A percentile compares a stretch with the other conserved stretches of the same genome.
Evolutionary conservation across 2,888 invertebrate species (phyloP).

Genomic region (Junonia oenone): DNA sequence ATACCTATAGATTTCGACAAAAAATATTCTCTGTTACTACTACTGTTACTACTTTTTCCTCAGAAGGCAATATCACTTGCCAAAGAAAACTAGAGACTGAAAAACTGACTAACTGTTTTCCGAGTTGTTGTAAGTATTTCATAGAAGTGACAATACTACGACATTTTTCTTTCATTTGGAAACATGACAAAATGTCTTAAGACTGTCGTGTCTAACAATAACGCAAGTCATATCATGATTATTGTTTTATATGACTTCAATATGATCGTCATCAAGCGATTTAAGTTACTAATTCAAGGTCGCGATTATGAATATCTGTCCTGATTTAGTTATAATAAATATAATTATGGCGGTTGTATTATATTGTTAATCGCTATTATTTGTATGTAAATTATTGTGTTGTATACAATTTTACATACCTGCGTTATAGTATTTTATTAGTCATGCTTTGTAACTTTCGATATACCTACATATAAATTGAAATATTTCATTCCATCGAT

Average conservation of each 20-base stretch:
- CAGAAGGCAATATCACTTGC: too few relatives aligned
- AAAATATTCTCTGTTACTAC: too few relatives aligned
- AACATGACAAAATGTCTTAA: slow-evolving; percentile 7
- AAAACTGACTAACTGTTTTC: too few relatives aligned
- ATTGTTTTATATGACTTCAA: slow-evolving; percentile 25
- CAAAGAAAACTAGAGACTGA: too few relatives aligned
- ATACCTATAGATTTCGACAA: too few relatives aligned
- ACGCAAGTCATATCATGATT: background rate
- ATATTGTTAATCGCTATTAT: slow-evolving; percentile 25
- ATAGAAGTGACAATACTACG: too few relatives aligned
- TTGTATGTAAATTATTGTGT: slow-evolving; percentile 14
- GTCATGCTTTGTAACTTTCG: background rate
- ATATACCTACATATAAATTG: too few relatives aligned
- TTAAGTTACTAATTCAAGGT: slow-evolving; percentile 39
- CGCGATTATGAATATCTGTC: slow-evolving; percentile 25
- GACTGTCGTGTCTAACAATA: background rate
- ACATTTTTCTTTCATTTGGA: background rate
- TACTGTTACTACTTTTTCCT: too few relatives aligned
- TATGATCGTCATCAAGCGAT: slow-evolving; percentile 33
- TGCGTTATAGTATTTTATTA: background rate
- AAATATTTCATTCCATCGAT: too few relatives aligned
- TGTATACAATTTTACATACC: background rate
- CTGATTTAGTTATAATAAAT: slow-evolving; percentile 29
- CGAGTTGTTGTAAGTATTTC: too few relatives aligned
- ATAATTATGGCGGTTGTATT: slow-evolving; percentile 25